Evolutionary conservation across 1,140 invertebrate genomes (phyloP).

Genomic region (Lamellibrachia luymesi): DNA sequence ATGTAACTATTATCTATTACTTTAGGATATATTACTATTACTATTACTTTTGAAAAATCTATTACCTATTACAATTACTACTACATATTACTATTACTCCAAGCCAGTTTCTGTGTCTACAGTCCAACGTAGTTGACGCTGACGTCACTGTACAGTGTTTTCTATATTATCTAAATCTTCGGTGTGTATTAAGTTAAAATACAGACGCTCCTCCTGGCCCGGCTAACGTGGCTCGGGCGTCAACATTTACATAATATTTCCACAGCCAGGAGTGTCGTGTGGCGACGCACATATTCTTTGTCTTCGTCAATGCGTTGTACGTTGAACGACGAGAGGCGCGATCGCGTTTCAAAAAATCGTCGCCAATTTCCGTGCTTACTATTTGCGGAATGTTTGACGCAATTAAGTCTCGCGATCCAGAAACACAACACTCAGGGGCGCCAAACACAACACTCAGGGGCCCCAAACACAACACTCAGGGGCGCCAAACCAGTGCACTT

Average conservation of each 20-base stretch:
- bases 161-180: no score
- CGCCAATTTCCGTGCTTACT: neutral
- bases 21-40: no score
- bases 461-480: neutral
- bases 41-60: no score
- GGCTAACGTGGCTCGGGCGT: neutral
- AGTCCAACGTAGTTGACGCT: no score
- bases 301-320: neutral
- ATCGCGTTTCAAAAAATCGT: neutral
- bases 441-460: neutral
- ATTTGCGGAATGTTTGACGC: neutral
- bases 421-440: neutral
- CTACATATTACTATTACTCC: no score
- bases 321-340: neutral
- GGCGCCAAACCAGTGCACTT: neutral
- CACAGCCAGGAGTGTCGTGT: neutral
- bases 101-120: no score
- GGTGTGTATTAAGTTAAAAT: neutral
- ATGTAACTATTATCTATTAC: no score
- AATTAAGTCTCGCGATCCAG: neutral
- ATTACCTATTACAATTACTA: no score
- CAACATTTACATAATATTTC: neutral
- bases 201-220: neutral
- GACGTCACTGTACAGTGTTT: no score
- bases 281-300: neutral